Conservation (phyloP, 2,888 invertebrate species). For the Drosophila nr. perissopoda region DNA sequence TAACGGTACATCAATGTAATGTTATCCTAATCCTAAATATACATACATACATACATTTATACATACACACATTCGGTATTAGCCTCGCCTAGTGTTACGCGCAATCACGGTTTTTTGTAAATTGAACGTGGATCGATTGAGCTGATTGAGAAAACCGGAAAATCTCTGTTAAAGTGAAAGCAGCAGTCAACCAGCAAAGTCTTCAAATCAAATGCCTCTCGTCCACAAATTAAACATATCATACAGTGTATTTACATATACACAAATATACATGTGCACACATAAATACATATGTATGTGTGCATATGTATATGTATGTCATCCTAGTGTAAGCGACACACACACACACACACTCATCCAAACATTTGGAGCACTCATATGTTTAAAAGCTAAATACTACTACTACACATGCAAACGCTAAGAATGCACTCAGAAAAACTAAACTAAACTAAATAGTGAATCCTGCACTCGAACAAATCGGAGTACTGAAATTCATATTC, state of each 20-base stretch:
- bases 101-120: slow-evolving; percentile 46
- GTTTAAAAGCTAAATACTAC: slow-evolving; percentile 26
- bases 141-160: slow-evolving; percentile 21
- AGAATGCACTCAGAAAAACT: neutral
- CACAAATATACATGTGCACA: neutral
- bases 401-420: slow-evolving; percentile 22
- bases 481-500: neutral
- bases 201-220: slow-evolving; percentile 21
- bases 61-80: slow-evolving; percentile 2
- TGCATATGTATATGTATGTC: slow-evolving; percentile 9
- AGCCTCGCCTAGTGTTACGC: slow-evolving; percentile 28
- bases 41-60: too few relatives aligned
- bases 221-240: slow-evolving; percentile 40
- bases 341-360: neutral
- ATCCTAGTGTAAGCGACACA: slow-evolving; percentile 27
- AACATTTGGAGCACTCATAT: neutral
- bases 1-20: slow-evolving; percentile 83
- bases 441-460: neutral
- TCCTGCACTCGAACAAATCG: neutral
- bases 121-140: slow-evolving; percentile 36
- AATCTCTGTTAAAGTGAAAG: slow-evolving; percentile 5
- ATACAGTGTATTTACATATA: slow-evolving; percentile 25
- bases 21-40: slow-evolving; percentile 2
- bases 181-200: neutral
- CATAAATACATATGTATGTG: neutral